These are phyloP conservation scores for Coluber constrictor DNA, from an alignment of 2,797 vertebrate genomes.

Conservation along the genomic window DNA sequence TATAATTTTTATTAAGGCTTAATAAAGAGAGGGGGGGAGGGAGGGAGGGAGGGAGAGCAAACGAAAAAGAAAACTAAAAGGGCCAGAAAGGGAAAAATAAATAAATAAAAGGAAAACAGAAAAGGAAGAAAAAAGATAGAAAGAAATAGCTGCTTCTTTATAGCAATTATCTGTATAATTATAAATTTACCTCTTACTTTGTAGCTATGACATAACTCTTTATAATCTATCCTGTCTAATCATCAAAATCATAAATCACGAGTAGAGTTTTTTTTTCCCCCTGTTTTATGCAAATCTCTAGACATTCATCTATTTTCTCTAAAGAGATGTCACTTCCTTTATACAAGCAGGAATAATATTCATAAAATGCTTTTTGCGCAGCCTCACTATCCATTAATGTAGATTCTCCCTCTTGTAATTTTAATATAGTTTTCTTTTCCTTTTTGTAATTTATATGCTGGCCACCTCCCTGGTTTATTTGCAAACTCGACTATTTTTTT, in stretches of 20 bases:
- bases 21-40: too few species aligned
- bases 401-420: not conserved
- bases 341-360: not conserved
- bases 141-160: not conserved
- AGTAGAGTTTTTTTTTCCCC: not conserved
- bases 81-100: not conserved
- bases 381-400: not conserved
- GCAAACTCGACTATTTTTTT: not conserved
- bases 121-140: not conserved
- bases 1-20: not conserved
- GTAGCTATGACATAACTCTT: not conserved
- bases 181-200: not conserved
- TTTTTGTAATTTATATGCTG: not conserved
- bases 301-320: not conserved
- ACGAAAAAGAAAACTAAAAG: not conserved
- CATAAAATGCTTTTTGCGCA: not conserved
- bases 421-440: not conserved
- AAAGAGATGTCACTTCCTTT: not conserved
- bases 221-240: not conserved
- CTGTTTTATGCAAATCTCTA: not conserved
- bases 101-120: not conserved
- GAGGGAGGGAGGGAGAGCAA: too few species aligned
- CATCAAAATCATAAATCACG: not conserved
- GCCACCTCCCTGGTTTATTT: not conserved
- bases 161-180: not conserved